phyloP scores from a whole-genome alignment of 2,888 invertebrate genomes.

The Conus canariensis region DNA sequence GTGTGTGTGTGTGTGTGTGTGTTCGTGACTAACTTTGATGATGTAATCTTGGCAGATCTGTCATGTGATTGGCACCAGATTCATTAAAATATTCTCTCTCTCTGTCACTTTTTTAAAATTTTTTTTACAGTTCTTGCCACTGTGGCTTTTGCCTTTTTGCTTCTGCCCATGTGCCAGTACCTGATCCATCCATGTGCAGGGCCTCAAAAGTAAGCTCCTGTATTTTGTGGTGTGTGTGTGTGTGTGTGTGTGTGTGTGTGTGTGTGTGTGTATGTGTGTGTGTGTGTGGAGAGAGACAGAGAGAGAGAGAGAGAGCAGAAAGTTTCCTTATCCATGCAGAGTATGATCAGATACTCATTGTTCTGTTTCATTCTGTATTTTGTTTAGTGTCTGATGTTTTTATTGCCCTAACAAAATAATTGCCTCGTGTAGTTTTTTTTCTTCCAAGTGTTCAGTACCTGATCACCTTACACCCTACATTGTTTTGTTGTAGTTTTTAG shows the following conservation, averaged over 20 bases:
- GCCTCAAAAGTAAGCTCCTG: slow-evolving; percentile 70
- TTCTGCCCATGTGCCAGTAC: slow-evolving; percentile 98
- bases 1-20: background rate
- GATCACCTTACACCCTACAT: no score
- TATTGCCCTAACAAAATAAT: no score
- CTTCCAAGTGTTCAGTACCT: no score
- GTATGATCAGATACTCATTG: no score
- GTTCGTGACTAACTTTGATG: background rate
- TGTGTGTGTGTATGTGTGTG: background rate
- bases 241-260: background rate
- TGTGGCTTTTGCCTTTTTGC: slow-evolving; percentile 95
- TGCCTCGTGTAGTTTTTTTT: no score
- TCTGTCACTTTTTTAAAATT: background rate
- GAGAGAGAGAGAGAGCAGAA: no score
- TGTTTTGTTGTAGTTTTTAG: no score
- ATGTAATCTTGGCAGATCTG: no score
- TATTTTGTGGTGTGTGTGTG: background rate
- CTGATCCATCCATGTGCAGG: slow-evolving; percentile 91
- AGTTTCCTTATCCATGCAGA: no score
- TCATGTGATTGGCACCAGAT: no score
- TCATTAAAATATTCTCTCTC: no score
- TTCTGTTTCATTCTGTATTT: background rate
- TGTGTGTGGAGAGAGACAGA: background rate
- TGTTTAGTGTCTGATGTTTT: no score
- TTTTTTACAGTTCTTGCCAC: slow-evolving; percentile 89